Evolutionary conservation across 2,888 invertebrate species (phyloP), one percentile per base, ranked within the genome.

Genomic region (Drosophila emarginata): DNA sequence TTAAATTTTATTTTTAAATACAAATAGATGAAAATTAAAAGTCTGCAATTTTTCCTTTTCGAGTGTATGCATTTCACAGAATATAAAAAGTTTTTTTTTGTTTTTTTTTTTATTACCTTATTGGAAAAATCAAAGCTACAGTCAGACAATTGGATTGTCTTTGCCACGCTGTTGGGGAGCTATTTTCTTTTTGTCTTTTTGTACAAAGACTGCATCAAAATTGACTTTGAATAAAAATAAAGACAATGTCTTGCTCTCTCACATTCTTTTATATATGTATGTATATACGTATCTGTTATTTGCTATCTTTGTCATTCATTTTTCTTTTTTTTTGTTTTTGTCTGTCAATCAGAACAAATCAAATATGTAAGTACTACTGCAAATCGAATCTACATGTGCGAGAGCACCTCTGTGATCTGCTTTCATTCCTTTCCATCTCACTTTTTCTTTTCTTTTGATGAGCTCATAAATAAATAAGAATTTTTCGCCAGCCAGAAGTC

Each of bases 131-230:
- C 65, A 66, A 64, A 58, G 54, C 61, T 7, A 75, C 59, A 61
- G 32, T 18, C 37, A 76, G 36, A 70, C 72, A 80, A 78, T 78
- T 76, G 80, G 68, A 80, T 80, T 78, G 72, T 61, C 40, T 61
- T 23, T 39, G 62, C 63, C 61, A 60, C 65, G 14, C 7, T 32
- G 28, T 7, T 9, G 32, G 64, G 63, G 50, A 58, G 66, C 61
- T 67, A 67, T 67, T 67, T 65, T 57, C 21, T 11, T 11, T 26
- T 11, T 26, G 21, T 45, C 36, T 11, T 18, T 36, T 26, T 15
- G 15, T 18, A 11, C 15, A 28, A 4, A 64, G 39, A 61, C 61
- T 67, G 61, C 64, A 62, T 58, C 21, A 60, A 61, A 79, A 67
- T 67, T 60, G 65, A 60, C 61, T 79, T 67, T 21, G 65, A 66